Base-by-base conservation (phyloP, 2,113 vertebrate species). In the Bubalus kerabau region DNA sequence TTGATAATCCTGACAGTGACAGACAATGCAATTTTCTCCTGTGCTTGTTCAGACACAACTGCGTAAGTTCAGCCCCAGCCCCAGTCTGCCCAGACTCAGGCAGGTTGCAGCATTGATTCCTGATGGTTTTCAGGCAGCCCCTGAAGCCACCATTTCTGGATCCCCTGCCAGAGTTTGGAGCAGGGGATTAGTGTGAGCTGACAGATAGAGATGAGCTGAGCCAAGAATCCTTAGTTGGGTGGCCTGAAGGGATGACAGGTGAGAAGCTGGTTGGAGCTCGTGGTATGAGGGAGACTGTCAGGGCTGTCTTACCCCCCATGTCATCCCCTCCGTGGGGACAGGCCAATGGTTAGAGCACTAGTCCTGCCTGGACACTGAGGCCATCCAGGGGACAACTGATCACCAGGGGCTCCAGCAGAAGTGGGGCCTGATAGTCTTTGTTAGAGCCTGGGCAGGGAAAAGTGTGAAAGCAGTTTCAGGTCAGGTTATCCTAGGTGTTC, bases 1-100 rank as follows among this genome's bases (percentile, higher is more conserved):
- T 57, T 56, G 95, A n/a, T 71, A 78, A 71, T 0, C 2, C 90
- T 95, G 98, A 88, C 98, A 91, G 32, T 86, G 98, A 96, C 76
- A 92, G 97, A 86, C 93, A 54, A 85, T 0, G 91, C 89, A 92
- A 87, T 96, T 97, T 90, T 95, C 97, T 91, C 87, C 92, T 64
- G 43, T 43, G 83, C 95, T n/a, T 12, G 86, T 94, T 94, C 74
- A 86, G 86, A 97, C 16, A 36, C 10, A 60, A 62, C 14, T 28
- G 7, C 13, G 1, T 10, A 56, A 84, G 5, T 54, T 62, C 91
- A 92, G 97, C 88, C 40, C 71, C 54, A 30, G 56, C 4, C 60
- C 54, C 43, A 16, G 90, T 57, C 90, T 6, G 80, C n/a, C 83
- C 52, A 24, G 96, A 23, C 87, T 89, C 82, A 13, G 36, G 92